These are phyloP conservation scores for Hapalemur alaotrensis DNA, from an alignment of 2,797 vertebrate genomes.

Conservation along the genomic window DNA sequence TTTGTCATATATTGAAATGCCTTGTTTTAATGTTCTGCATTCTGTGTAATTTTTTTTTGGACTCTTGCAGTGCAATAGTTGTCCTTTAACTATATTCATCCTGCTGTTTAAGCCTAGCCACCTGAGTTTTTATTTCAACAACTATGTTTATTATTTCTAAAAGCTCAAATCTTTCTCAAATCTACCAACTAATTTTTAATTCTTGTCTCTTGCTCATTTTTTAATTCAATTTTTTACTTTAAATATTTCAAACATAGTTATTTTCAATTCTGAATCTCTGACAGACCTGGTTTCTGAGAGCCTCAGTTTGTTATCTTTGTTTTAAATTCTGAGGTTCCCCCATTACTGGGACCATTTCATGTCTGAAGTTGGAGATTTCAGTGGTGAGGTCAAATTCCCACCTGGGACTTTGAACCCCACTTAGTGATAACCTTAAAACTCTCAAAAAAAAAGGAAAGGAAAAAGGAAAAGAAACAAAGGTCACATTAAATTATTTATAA, in stretches of 20 bases:
- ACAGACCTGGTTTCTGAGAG: not conserved
- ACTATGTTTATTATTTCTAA: not conserved
- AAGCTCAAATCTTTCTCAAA: not conserved
- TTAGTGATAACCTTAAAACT: not conserved
- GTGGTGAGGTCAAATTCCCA: not conserved
- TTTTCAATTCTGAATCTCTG: not conserved
- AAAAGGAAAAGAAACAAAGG: not conserved
- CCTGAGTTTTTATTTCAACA: not conserved
- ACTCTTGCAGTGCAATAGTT: not conserved
- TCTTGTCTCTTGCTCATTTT: not conserved
- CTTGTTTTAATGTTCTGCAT: not conserved
- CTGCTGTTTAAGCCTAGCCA: not conserved
- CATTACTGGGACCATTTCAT: not conserved
- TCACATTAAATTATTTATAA: conserved; percentile 5
- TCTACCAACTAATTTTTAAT: not conserved
- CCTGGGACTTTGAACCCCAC: not conserved
- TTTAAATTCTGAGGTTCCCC: not conserved
- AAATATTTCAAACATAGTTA: not conserved
- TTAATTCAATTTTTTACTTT: not conserved
- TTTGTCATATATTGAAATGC: not conserved
- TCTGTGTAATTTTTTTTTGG: not conserved
- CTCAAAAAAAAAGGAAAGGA: not conserved
- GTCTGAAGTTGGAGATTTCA: not conserved
- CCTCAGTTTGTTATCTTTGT: not conserved
- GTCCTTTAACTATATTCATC: not conserved